phyloP scores from a whole-genome alignment of 2,797 vertebrate genomes.

The Myiothlypis coronata region DNA sequence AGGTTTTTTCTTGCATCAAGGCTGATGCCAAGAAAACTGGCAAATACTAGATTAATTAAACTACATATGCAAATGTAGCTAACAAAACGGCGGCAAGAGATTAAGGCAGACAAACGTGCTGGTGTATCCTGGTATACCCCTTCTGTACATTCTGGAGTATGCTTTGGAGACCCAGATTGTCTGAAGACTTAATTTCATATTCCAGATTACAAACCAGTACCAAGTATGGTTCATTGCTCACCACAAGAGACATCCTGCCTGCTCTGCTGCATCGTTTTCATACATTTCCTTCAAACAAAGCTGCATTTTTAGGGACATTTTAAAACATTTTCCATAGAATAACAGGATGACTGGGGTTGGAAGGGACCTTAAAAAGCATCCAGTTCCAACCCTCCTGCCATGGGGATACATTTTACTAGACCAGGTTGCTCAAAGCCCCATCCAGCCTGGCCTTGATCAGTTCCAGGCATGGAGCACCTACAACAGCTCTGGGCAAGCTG shows the following conservation, averaged over 20 bases:
- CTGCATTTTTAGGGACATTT: neutral
- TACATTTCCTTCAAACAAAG: neutral
- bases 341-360: neutral
- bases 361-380: neutral
- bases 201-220: neutral
- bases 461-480: neutral
- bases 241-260: neutral
- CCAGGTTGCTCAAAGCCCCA: neutral
- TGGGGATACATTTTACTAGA: neutral
- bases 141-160: neutral
- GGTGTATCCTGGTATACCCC: neutral
- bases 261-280: neutral
- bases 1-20: neutral
- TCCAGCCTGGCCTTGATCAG: neutral
- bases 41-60: neutral
- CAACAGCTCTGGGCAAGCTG: neutral
- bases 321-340: neutral
- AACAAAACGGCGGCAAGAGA: neutral
- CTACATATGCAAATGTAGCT: neutral
- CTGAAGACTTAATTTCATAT: neutral
- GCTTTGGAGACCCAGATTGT: neutral
- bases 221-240: neutral
- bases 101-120: neutral
- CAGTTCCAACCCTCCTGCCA: neutral
- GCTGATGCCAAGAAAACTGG: neutral